Conservation (phyloP, 2,113 vertebrate genomes). For the Saguinus imperator region DNA sequence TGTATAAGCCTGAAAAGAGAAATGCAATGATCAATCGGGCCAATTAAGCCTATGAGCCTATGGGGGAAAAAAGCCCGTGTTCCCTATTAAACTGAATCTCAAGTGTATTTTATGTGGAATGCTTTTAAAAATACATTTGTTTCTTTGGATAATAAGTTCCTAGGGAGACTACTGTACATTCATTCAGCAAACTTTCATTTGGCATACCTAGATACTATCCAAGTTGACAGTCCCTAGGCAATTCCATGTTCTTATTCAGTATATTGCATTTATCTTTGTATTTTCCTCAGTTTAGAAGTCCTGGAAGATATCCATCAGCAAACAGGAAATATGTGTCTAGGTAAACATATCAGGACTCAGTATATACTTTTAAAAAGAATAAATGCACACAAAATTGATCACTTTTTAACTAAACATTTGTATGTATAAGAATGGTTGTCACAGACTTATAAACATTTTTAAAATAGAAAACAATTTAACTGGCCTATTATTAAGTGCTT, state of each 20-base stretch:
- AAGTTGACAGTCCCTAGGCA: neutral
- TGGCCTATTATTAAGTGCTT: neutral
- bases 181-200: neutral
- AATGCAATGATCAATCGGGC: neutral
- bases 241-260: neutral
- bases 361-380: neutral
- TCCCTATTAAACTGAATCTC: neutral
- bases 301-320: neutral
- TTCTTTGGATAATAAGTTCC: slow-evolving; percentile 17
- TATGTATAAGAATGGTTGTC: neutral
- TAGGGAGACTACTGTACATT: neutral
- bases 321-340: neutral
- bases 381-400: neutral
- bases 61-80: neutral
- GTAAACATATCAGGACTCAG: neutral
- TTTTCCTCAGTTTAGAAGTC: neutral
- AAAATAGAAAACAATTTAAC: neutral
- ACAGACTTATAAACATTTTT: neutral
- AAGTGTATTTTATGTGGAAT: slow-evolving; percentile 23
- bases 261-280: neutral
- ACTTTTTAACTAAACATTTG: neutral
- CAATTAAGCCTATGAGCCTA: neutral
- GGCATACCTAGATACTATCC: neutral
- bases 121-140: neutral
- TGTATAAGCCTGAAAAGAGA: neutral